Conservation (phyloP, 2,113 vertebrate genomes). For the Hypanus sabinus region DNA sequence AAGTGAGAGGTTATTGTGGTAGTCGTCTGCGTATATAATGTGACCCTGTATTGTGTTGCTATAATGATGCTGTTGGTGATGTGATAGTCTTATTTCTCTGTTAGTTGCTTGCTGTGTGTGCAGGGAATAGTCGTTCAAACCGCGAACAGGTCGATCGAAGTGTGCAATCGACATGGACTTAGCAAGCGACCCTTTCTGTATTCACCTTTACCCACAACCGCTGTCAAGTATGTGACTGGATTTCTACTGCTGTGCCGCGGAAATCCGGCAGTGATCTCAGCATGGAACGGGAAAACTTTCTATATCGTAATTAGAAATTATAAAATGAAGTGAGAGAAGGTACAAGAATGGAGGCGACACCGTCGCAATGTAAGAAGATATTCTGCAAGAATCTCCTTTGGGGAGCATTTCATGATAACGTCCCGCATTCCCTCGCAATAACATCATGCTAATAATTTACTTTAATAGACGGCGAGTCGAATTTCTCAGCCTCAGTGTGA, state of each 20-base stretch:
- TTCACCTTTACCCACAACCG: background rate
- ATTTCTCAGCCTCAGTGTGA: background rate
- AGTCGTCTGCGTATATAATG: background rate
- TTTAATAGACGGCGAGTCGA: background rate
- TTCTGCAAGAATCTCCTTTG: background rate
- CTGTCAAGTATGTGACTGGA: background rate
- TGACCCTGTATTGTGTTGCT: background rate
- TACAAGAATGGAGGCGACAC: background rate
- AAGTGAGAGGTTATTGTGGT: no score
- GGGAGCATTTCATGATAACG: background rate
- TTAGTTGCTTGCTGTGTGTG: background rate
- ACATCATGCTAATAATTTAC: background rate
- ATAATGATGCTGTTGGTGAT: background rate
- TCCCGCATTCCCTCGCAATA: background rate
- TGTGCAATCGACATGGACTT: background rate
- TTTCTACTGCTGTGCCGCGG: background rate
- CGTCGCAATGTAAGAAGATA: background rate
- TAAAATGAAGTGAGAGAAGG: background rate
- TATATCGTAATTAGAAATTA: background rate
- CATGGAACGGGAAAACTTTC: background rate
- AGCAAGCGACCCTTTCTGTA: background rate
- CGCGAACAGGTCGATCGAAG: background rate
- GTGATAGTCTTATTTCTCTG: background rate
- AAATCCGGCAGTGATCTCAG: background rate
- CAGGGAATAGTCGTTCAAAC: background rate